These are phyloP conservation scores for Palythoa grandis DNA, from an alignment of 92 coral and sea anemone genomes.

Conservation along the genomic window DNA sequence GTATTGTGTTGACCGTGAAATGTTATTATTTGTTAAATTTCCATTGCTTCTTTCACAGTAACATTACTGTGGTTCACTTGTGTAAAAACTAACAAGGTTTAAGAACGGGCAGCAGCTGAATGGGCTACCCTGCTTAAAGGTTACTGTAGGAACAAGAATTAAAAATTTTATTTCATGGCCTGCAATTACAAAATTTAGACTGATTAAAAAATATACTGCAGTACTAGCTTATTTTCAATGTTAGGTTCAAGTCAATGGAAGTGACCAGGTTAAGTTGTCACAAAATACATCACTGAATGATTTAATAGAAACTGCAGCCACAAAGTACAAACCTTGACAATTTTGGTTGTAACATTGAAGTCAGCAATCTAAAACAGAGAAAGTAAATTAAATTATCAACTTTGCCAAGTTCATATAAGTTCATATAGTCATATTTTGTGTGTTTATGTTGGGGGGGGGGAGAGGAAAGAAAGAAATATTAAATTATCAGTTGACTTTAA, in stretches of 20 bases:
- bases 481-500: neutral
- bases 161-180: neutral
- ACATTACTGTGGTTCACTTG: too few species aligned
- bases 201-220: neutral
- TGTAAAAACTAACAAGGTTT: too few species aligned
- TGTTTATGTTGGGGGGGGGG: too few species aligned
- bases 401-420: too few species aligned
- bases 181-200: neutral
- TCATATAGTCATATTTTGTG: too few species aligned
- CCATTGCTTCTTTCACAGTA: too few species aligned
- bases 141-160: too few species aligned
- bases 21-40: too few species aligned
- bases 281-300: neutral
- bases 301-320: neutral
- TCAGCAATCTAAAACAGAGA: neutral
- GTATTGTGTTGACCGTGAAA: too few species aligned
- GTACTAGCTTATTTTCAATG: neutral
- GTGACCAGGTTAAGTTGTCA: neutral
- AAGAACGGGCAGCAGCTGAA: too few species aligned
- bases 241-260: neutral
- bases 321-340: neutral
- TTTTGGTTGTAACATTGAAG: neutral
- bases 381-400: too few species aligned
- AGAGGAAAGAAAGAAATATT: neutral
- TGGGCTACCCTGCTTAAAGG: too few species aligned